Conservation (phyloP, 2,888 invertebrate species). For the Poecilobothrus nobilitatus region DNA sequence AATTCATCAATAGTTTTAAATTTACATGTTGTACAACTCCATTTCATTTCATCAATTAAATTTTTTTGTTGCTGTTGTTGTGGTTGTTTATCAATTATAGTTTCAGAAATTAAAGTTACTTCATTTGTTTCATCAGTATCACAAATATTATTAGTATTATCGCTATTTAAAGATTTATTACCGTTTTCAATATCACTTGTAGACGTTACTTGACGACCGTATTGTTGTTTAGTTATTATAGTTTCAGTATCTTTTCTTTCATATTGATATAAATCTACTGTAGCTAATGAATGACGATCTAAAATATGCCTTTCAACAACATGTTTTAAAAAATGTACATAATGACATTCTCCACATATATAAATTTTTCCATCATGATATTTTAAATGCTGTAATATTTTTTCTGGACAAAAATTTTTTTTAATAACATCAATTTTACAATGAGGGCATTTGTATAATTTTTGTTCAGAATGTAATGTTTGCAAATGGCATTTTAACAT, state of each 20-base stretch:
- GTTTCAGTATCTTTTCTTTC: slow-evolving; percentile 11
- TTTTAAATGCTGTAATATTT: slow-evolving; percentile 62
- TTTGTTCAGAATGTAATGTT: slow-evolving; percentile 57
- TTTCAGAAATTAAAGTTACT: not conserved
- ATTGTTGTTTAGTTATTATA: slow-evolving; percentile 28
- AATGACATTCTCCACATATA: slow-evolving; percentile 61
- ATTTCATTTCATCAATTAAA: slow-evolving; percentile 18
- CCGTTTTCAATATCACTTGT: not conserved
- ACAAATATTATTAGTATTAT: not conserved
- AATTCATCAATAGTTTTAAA: slow-evolving; percentile 20
- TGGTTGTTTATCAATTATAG: not conserved
- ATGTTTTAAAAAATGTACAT: slow-evolving; percentile 54
- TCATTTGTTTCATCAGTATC: not conserved
- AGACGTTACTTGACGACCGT: slow-evolving; percentile 18
- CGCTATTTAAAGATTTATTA: not conserved
- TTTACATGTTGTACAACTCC: slow-evolving; percentile 29
- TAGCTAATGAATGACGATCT: slow-evolving; percentile 52
- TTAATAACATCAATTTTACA: slow-evolving; percentile 52
- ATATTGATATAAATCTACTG: slow-evolving; percentile 38
- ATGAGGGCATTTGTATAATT: slow-evolving; percentile 59
- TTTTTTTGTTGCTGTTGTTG: not conserved
- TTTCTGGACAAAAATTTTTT: slow-evolving; percentile 47
- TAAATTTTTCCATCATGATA: slow-evolving; percentile 66
- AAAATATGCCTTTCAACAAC: slow-evolving; percentile 58
- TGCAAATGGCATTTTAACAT: slow-evolving; percentile 65